Base-by-base conservation (phyloP, 2,888 invertebrate genomes). In the Acrobasis consociella region DNA sequence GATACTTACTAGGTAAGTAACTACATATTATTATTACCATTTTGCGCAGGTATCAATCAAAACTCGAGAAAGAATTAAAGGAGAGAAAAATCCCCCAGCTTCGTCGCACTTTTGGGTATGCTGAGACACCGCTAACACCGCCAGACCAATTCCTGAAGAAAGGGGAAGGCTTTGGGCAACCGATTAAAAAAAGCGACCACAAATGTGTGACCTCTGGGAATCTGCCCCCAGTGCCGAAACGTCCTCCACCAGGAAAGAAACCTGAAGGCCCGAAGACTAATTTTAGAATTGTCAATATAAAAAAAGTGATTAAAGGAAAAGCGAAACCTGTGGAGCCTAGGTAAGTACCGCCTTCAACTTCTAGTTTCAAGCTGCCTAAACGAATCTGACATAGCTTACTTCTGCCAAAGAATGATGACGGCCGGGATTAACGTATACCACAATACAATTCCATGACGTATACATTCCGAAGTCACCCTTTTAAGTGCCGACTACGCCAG, bases 71-170 rank as follows among this genome's bases (percentile, higher is more conserved):
- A 62, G 88, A 94, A 61, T 77, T 93, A 38, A 90, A 85, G 71
- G 86, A 87, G 65, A 76, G 80, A 42, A 93, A 91, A 74, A 87
- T 72, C 64, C 86, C 85, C 1, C 88, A 93, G 68, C 76, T 87
- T 1, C 93, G 93, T 71, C 93, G 93, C 55, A 95, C 95, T 0
- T 95, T 96, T 93, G 96, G 96, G 0, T 93, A 94, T 72, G 94
- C 96, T 0, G 93, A 94, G 71, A 93, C 94, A 9, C 94, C 94
- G 0, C 70, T 94, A 0, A 92, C 93, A 59, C 84, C 93, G 16
- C 95, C 96, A 0, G 87, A 93, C 1, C 80, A 94, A 5, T 96
- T 92, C 75, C 80, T 96, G 37, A 94, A 94, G 73, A 96, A 95
- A 75, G 93, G 94, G 16, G 83, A 93, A 46, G 94, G 94, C 0